Evolutionary conservation across 2,888 invertebrate genomes (phyloP).

Genomic region (Athalia rosae): DNA sequence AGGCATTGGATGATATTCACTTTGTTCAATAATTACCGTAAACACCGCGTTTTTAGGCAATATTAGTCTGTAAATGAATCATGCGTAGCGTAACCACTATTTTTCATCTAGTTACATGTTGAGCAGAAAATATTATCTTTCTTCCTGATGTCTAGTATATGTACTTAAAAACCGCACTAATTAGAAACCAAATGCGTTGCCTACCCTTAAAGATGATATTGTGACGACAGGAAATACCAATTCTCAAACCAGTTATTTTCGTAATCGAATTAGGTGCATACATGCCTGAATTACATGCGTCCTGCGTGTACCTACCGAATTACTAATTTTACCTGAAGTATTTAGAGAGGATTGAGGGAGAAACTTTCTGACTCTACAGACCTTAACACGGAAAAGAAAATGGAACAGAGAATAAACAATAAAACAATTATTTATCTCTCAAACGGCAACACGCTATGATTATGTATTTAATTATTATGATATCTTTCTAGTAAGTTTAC

Average conservation of each 20-base stretch:
- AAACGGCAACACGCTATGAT: slow-evolving; percentile 30
- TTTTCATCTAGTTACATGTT: background rate
- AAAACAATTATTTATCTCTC: slow-evolving; percentile 31
- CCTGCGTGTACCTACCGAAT: slow-evolving; percentile 47
- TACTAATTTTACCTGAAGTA: slow-evolving; percentile 59
- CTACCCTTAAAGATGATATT: too few species aligned
- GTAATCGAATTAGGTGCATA: slow-evolving; percentile 44
- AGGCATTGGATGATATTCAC: slow-evolving; percentile 20
- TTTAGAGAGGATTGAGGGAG: slow-evolving; percentile 46
- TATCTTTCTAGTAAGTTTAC: slow-evolving; percentile 7
- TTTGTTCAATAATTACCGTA: slow-evolving; percentile 46
- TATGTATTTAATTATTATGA: slow-evolving; percentile 4
- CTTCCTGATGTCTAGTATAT: background rate
- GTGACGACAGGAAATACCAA: background rate
- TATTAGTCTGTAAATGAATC: slow-evolving; percentile 42
- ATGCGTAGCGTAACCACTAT: background rate
- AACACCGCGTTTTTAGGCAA: background rate
- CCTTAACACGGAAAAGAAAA: too few species aligned
- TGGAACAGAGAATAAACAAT: background rate
- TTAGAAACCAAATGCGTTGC: too few species aligned
- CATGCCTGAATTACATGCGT: slow-evolving; percentile 50
- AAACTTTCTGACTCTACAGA: background rate
- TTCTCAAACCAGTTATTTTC: slow-evolving; percentile 55
- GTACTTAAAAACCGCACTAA: background rate
- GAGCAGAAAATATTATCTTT: background rate